Conservation (phyloP, 2,888 invertebrate genomes). For the Stratiomys singularior region DNA sequence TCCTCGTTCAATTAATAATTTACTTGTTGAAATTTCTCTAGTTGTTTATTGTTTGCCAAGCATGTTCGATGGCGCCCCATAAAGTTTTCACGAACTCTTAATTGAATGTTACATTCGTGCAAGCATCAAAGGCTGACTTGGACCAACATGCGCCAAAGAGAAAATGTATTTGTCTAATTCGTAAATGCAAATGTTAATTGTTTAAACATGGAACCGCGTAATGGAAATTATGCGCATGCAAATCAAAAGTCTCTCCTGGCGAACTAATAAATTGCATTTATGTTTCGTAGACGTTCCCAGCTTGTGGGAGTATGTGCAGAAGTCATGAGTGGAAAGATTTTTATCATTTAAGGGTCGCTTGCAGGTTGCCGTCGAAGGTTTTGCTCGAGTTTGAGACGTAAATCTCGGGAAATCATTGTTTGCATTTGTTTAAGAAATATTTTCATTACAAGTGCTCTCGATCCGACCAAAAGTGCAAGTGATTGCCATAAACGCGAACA, state of each 20-base stretch:
- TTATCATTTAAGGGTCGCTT: background rate
- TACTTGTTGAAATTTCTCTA: background rate
- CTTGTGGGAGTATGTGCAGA: constrained; percentile 19
- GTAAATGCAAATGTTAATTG: constrained; percentile 38
- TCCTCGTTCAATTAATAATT: constrained; percentile 28
- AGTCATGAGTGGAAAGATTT: background rate
- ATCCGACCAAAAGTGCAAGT: too few species aligned
- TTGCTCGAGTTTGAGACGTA: background rate
- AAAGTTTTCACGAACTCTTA: constrained; percentile 15
- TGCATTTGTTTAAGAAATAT: too few species aligned
- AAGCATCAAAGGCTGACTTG: background rate
- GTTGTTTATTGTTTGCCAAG: constrained; percentile 29
- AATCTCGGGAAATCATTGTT: too few species aligned
- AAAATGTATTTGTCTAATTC: constrained; percentile 22
- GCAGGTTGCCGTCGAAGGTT: background rate
- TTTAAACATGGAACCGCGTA: constrained; percentile 6
- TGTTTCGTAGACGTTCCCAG: background rate
- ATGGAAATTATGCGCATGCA: constrained; percentile 26
- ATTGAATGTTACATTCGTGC: constrained; percentile 37
- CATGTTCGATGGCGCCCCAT: constrained; percentile 40
- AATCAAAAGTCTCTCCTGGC: constrained; percentile 10
- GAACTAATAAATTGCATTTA: constrained; percentile 18
- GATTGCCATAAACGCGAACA: too few species aligned
- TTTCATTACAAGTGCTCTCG: too few species aligned
- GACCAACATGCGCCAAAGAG: background rate